Evolutionary conservation across 2,113 vertebrate species (phyloP).

Genomic region (Ariopsis seemanni): DNA sequence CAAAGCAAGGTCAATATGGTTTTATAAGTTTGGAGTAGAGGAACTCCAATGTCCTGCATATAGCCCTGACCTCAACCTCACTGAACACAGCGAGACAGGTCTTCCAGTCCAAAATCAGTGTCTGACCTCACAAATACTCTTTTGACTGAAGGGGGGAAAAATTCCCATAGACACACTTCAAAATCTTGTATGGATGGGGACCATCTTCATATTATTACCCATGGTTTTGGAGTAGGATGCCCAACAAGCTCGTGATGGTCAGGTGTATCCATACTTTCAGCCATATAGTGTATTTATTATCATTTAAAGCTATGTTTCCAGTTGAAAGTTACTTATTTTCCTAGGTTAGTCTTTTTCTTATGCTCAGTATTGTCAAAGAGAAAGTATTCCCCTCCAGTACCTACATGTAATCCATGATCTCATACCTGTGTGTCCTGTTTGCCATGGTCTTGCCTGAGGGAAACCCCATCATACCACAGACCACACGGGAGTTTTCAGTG

Average conservation of each 20-base stretch:
- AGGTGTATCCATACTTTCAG: neutral
- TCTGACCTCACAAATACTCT: no score
- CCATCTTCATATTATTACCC: neutral
- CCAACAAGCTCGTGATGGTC: neutral
- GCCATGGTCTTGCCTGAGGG: slow-evolving; percentile 84
- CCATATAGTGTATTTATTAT: no score
- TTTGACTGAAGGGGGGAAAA: no score
- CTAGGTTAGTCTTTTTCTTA: neutral
- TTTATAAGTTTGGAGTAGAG: no score
- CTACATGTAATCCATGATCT: neutral
- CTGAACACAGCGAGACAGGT: no score
- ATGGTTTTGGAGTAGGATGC: neutral
- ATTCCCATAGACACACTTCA: neutral
- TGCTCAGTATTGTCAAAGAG: neutral
- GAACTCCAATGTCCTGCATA: no score
- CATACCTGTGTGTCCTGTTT: slow-evolving; percentile 90
- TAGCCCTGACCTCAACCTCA: no score
- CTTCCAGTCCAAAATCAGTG: no score
- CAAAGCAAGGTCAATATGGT: no score
- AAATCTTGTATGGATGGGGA: neutral
- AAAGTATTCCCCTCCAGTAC: neutral
- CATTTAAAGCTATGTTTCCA: neutral
- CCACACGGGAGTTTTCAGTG: slow-evolving; percentile 81
- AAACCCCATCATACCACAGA: slow-evolving; percentile 97
- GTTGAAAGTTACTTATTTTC: neutral